These are phyloP conservation scores for Coenobita brevimanus DNA, from an alignment of 1,140 invertebrate species.

Conservation along the genomic window DNA sequence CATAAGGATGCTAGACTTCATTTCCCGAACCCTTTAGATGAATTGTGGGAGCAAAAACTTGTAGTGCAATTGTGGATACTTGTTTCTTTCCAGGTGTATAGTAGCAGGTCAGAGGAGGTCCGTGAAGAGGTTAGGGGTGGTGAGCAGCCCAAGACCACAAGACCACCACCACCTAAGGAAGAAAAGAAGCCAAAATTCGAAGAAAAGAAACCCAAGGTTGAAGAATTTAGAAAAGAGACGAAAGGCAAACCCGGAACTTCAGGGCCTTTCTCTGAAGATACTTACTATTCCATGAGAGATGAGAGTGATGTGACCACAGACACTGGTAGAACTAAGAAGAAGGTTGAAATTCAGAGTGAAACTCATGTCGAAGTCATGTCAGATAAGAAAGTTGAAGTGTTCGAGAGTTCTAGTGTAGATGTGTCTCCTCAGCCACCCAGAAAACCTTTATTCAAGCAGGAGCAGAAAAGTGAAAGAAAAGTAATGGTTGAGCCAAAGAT, in stretches of 20 bases:
- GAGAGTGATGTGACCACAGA: constrained; percentile 64
- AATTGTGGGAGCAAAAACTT: background rate
- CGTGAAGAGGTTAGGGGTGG: constrained; percentile 47
- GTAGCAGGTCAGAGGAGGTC: constrained; percentile 62
- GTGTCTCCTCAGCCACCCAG: constrained; percentile 48
- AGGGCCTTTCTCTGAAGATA: constrained; percentile 66
- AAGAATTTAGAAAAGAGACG: constrained; percentile 55
- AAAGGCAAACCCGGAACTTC: constrained; percentile 44
- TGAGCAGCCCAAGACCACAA: constrained; percentile 42
- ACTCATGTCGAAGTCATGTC: constrained; percentile 66
- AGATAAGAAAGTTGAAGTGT: constrained; percentile 67
- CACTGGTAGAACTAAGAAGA: constrained; percentile 51
- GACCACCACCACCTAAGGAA: constrained; percentile 33
- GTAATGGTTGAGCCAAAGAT: background rate
- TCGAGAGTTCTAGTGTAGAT: constrained; percentile 48
- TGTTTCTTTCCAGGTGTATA: constrained; percentile 65
- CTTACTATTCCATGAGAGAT: constrained; percentile 67
- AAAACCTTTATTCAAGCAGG: constrained; percentile 27
- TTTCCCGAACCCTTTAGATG: background rate
- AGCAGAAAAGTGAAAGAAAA: constrained; percentile 36
- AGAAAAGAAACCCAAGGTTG: constrained; percentile 61
- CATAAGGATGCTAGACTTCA: background rate
- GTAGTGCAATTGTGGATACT: constrained; percentile 20
- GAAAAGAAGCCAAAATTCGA: constrained; percentile 62
- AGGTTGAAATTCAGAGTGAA: constrained; percentile 66